phyloP scores from a whole-genome alignment of 2,113 vertebrate genomes.

The Ptychochromis oligacanthus region DNA sequence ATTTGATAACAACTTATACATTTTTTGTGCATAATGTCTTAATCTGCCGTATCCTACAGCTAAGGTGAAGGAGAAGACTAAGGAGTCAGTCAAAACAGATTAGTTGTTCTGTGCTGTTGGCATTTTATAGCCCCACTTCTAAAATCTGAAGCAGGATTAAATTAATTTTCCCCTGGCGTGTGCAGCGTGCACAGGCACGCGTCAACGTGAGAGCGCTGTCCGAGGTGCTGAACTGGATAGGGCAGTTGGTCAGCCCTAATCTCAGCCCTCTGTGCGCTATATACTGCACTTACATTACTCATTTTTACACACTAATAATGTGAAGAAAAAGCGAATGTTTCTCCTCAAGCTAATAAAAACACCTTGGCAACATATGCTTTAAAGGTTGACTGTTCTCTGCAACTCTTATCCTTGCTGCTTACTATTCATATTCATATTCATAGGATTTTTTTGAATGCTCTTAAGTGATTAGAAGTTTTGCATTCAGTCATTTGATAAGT shows the following conservation, averaged over 20 bases:
- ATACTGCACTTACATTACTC: background rate
- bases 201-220: slow-evolving; percentile 58
- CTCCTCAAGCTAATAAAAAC: background rate
- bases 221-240: slow-evolving; percentile 56
- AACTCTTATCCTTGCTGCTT: background rate
- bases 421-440: background rate
- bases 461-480: slow-evolving; percentile 34
- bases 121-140: background rate
- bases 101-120: background rate
- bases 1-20: background rate
- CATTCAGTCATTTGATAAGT: background rate
- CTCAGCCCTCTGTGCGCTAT: background rate
- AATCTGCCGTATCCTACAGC: background rate
- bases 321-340: background rate
- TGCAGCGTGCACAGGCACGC: slow-evolving; percentile 13
- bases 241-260: background rate
- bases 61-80: background rate
- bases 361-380: background rate
- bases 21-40: background rate
- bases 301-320: background rate
- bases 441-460: slow-evolving; percentile 9
- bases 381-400: background rate
- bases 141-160: slow-evolving; percentile 46
- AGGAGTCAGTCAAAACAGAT: background rate
- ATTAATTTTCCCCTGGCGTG: slow-evolving; percentile 34